Evolutionary conservation across 2,888 invertebrate species (phyloP).

Genomic region (Tridacna crocea): DNA sequence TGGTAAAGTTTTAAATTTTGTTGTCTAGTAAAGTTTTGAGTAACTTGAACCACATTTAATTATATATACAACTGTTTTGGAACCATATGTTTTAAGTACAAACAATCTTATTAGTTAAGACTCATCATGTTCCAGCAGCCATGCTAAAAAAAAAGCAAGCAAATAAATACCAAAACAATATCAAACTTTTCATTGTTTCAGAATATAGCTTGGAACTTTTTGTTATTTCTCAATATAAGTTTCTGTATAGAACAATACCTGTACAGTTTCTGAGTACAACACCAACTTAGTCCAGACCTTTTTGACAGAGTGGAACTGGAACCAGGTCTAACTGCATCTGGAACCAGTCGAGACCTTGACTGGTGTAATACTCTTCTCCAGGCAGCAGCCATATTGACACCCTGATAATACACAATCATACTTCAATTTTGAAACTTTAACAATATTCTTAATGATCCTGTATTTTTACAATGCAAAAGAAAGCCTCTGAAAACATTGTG

Average conservation of each 20-base stretch:
- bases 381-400: slow-evolving; percentile 1
- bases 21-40: too few species aligned
- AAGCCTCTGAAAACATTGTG: slow-evolving; percentile 9
- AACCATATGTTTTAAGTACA: too few species aligned
- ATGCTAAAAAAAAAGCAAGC: too few species aligned
- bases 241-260: slow-evolving; percentile 19
- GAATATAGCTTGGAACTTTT: too few species aligned
- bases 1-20: too few species aligned
- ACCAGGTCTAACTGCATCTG: background rate
- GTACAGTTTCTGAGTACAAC: slow-evolving; percentile 50
- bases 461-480: background rate
- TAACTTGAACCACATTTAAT: too few species aligned
- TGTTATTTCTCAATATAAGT: too few species aligned
- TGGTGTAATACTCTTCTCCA: slow-evolving; percentile 9
- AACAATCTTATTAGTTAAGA: too few species aligned
- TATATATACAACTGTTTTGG: too few species aligned
- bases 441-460: background rate
- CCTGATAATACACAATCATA: background rate
- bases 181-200: too few species aligned
- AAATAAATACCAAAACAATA: too few species aligned
- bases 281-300: slow-evolving; percentile 35
- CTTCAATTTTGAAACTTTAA: background rate
- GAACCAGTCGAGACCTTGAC: slow-evolving; percentile 21
- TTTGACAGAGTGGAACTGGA: slow-evolving; percentile 8
- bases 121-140: too few species aligned